phyloP scores from a whole-genome alignment of 2,888 invertebrate genomes.

The Rhogogaster chlorosoma region DNA sequence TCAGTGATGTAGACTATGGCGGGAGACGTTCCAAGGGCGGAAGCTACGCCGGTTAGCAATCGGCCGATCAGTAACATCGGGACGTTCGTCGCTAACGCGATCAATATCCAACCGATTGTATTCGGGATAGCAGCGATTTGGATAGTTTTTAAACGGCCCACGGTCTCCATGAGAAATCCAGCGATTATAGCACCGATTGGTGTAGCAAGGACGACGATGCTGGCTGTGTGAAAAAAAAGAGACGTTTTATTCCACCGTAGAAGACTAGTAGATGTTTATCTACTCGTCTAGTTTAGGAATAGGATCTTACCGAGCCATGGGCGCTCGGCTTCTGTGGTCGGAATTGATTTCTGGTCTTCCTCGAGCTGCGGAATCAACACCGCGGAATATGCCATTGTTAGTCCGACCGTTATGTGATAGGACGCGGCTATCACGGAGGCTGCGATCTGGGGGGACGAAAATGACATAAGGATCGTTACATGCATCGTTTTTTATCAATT shows the following conservation, averaged over 20 bases:
- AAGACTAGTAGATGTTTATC: background rate
- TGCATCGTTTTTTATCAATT: background rate
- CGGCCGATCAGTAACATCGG: slow-evolving; percentile 80
- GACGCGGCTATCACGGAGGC: slow-evolving; percentile 80
- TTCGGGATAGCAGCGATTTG: slow-evolving; percentile 81
- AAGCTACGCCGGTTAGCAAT: slow-evolving; percentile 80
- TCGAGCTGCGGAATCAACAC: slow-evolving; percentile 80
- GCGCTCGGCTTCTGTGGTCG: slow-evolving; percentile 75
- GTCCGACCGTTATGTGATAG: slow-evolving; percentile 82
- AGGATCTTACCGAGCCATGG: slow-evolving; percentile 79
- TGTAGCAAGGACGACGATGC: slow-evolving; percentile 80
- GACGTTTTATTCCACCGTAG: background rate
- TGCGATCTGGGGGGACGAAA: slow-evolving; percentile 74
- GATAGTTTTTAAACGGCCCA: slow-evolving; percentile 80
- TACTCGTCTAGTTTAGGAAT: slow-evolving; percentile 10
- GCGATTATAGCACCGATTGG: slow-evolving; percentile 80
- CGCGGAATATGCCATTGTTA: slow-evolving; percentile 81
- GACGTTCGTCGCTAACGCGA: slow-evolving; percentile 79
- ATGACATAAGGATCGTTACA: background rate
- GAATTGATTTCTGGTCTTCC: slow-evolving; percentile 62
- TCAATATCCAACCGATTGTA: slow-evolving; percentile 80
- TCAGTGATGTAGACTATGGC: slow-evolving; percentile 83
- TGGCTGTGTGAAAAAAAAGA: slow-evolving; percentile 75
- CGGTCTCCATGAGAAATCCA: slow-evolving; percentile 80
- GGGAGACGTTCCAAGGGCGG: slow-evolving; percentile 82